A percentile compares a stretch with the other conserved stretches of the same genome.
These are phyloP conservation scores for Babylonia areolata DNA, from an alignment of 1,140 invertebrate species.

Conservation along the genomic window DNA sequence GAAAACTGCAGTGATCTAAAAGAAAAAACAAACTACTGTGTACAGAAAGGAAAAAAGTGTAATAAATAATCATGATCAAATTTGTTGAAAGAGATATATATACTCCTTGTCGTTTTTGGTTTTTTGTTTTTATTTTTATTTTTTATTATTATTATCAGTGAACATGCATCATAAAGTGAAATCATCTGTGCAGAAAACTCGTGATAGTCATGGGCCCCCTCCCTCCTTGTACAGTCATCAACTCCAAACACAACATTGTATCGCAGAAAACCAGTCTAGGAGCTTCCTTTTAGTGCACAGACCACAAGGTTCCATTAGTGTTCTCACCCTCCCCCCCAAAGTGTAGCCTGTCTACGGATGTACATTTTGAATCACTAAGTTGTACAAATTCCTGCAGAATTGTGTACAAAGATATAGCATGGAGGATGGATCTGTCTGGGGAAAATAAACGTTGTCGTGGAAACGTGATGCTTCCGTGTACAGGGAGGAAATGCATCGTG, in stretches of 20 bases:
- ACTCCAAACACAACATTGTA: background rate
- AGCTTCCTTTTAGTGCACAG: background rate
- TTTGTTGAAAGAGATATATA: conserved; percentile 10
- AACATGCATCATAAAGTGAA: background rate
- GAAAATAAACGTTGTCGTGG: background rate
- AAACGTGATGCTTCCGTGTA: background rate
- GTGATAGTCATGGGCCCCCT: background rate
- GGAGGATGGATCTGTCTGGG: conserved; percentile 1
- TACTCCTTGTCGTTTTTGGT: background rate
- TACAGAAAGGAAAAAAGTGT: background rate
- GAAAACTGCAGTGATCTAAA: background rate
- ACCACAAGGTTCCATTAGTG: background rate
- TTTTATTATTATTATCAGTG: conserved; percentile 4
- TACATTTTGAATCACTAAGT: background rate
- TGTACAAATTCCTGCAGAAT: background rate
- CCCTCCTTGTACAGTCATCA: background rate
- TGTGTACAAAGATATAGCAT: background rate
- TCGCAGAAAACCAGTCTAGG: background rate
- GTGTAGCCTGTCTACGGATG: background rate
- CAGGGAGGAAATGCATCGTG: conserved; percentile 3
- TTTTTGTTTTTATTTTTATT: too few relatives aligned
- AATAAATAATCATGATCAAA: conserved; percentile 22
- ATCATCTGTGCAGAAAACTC: conserved; percentile 33
- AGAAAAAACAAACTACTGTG: conserved; percentile 8
- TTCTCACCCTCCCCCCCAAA: background rate